phyloP scores from a whole-genome alignment of 2,888 invertebrate genomes.

The Himalopsyche tibetana region DNA sequence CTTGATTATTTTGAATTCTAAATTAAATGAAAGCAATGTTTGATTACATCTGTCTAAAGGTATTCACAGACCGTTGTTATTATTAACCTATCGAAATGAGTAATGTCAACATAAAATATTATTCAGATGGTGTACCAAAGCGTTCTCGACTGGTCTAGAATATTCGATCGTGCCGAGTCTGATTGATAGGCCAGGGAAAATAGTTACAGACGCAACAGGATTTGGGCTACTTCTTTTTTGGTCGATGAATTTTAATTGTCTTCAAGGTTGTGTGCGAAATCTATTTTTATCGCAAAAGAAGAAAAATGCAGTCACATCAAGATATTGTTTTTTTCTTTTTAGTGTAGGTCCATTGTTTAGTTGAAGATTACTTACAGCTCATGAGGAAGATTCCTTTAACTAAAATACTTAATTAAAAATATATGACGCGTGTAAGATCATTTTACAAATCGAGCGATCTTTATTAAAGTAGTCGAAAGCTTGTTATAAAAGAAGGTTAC shows the following conservation, averaged over 20 bases:
- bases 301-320: too few species aligned
- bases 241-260: background rate
- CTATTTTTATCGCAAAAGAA: background rate
- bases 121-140: slow-evolving; percentile 48
- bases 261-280: slow-evolving; percentile 23
- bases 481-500: too few species aligned
- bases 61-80: slow-evolving; percentile 40
- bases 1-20: too few species aligned
- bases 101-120: slow-evolving; percentile 44
- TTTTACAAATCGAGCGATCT: too few species aligned
- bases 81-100: slow-evolving; percentile 48
- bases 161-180: slow-evolving; percentile 44
- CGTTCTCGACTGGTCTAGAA: slow-evolving; percentile 42
- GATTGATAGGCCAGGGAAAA: slow-evolving; percentile 44
- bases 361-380: too few species aligned
- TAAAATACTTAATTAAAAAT: too few species aligned
- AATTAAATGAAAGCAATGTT: background rate
- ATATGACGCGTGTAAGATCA: too few species aligned
- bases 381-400: too few species aligned
- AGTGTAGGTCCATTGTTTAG: too few species aligned
- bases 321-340: too few species aligned
- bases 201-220: slow-evolving; percentile 19
- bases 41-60: slow-evolving; percentile 18
- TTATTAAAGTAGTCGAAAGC: too few species aligned
- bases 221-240: slow-evolving; percentile 18